Base-by-base conservation (phyloP, 2,888 invertebrate species). In the Agonum fuliginosum region DNA sequence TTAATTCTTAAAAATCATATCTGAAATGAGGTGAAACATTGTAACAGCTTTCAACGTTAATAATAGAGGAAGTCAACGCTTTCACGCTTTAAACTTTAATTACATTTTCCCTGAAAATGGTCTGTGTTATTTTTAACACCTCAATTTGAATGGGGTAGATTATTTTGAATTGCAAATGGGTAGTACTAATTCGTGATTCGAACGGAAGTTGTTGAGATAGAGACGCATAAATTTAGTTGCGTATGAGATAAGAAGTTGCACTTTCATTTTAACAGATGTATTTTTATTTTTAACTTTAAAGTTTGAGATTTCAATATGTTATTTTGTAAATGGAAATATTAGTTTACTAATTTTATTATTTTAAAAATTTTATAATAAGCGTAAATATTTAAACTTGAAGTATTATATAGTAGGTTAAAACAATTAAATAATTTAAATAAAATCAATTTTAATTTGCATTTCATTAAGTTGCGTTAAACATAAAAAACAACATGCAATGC, bases 371-470 rank as follows among this genome's bases (percentile, higher is more conserved):
- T 43, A 17, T 43, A 43, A 4, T 17, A 14, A 14, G 12, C 8
- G 43, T 43, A 14, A 5, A 43, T 17, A 43, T 43, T 14, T 43
- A n/a, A 43, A 43, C 37, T 37, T 8, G n/a, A 37, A n/a, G 12
- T 14, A 43, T 14, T 12, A 43, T 3, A 12, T n/a, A 54, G n/a
- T n/a, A 12, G n/a, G 19, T 19, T 48, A 20, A 62, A 34, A 8
- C 30, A 30, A 30, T 30, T 30, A 8, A 62, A 30, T 8, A 17
- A 62, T 62, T 62, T 62, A 30, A 62, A 62, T 62, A 62, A 62
- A 62, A 62, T 62, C 58, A 62, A 62, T 62, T 62, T 27, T 30
- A 30, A 30, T 62, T 62, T 62, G 58, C 58, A 62, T 46, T 6
- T 46, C 12, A 46, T 62, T 62, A 54, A 22, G 19, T 4, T 4